Base-by-base conservation (phyloP, 2,797 vertebrate genomes). In the Limosa lapponica region DNA sequence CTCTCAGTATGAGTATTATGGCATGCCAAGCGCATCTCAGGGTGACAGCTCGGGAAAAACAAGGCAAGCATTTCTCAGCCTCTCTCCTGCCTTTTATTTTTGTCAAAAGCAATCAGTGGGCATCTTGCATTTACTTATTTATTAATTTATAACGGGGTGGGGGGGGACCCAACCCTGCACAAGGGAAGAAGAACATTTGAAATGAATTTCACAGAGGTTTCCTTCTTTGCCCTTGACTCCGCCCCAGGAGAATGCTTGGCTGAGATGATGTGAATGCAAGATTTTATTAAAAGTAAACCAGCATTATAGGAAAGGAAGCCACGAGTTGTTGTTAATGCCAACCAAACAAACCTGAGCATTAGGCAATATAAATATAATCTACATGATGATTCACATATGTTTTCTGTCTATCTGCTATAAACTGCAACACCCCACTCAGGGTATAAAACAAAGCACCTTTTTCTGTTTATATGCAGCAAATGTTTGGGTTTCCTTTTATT, bases 361-460 rank as follows among this genome's bases (percentile, higher is more conserved):
- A 92, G 88, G 75, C 85, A 96, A 93, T 87, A 94, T 87, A 96
- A 96, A 95, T 87, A 87, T 91, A 71, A 90, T 92, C 90, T 70
- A 37, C 34, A 46, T 90, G 89, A 96, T 95, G 96, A 39, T 82
- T 95, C 89, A 95, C 87, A 89, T 79, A 74, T 55, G 51, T 93
- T 97, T 90, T 93, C 52, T 82, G 37, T 64, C 90, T 80, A 32
- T 91, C 59, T 75, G 73, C 44, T 87, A 57, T 81, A 88, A 90
- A 73, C 46, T 87, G 69, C 44, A 74, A 83, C 44, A 83, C 74
- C 49, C 80, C 36, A 58, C 51, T 59, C 52, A 34, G 39, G 28
- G 27, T 51, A 85, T 86, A 73, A 77, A 85, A 82, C 80, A 93
- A 80, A 94, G 51, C 44, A 77, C 87, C 52, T 65, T 93, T 71